These are phyloP conservation scores for Pseudomyrmex concolor DNA, from an alignment of 1,140 invertebrate species.

Conservation along the genomic window DNA sequence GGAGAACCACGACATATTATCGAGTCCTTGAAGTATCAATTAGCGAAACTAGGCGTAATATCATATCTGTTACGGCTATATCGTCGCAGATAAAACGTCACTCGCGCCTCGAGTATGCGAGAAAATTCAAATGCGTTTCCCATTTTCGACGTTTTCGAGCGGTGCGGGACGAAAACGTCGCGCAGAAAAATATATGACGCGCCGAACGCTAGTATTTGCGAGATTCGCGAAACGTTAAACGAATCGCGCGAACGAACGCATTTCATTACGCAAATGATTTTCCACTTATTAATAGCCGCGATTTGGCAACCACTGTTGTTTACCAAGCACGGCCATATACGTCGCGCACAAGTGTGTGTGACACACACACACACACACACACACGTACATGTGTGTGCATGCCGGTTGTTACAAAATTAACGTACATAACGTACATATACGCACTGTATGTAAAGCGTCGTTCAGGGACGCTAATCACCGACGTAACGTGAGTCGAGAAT, in stretches of 20 bases:
- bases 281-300: constrained; percentile 81
- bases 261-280: constrained; percentile 81
- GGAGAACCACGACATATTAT: background rate
- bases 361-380: background rate
- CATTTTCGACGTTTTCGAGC: background rate
- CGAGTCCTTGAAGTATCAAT: background rate
- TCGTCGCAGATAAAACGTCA: constrained; percentile 18
- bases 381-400: constrained; percentile 47
- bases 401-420: constrained; percentile 67
- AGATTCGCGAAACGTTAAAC: constrained; percentile 33
- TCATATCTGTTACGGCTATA: background rate
- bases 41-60: constrained; percentile 9
- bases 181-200: background rate
- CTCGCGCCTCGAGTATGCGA: background rate
- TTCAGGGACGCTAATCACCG: constrained; percentile 48
- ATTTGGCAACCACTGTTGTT: constrained; percentile 84
- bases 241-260: constrained; percentile 17
- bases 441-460: background rate
- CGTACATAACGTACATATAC: constrained; percentile 18
- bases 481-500: constrained; percentile 49
- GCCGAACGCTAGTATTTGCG: constrained; percentile 8
- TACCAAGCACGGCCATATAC: constrained; percentile 81
- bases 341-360: constrained; percentile 63
- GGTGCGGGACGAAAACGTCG: background rate
- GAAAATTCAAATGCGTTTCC: background rate